phyloP scores from a whole-genome alignment of 2,113 vertebrate genomes.

The Turnix velox region DNA sequence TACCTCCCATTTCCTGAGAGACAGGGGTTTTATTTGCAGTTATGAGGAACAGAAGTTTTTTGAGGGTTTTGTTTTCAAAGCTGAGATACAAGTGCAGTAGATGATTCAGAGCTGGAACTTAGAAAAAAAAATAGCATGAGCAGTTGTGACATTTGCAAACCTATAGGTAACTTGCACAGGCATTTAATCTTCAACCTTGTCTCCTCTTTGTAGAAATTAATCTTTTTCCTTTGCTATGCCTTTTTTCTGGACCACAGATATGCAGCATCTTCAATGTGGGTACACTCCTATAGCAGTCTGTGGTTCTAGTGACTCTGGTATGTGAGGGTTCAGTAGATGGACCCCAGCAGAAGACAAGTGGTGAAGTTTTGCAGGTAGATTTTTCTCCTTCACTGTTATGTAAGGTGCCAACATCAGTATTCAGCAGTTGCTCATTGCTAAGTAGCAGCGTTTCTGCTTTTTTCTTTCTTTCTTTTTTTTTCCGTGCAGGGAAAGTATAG shows the following conservation, averaged over 20 bases:
- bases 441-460: neutral
- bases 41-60: neutral
- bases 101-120: neutral
- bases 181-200: neutral
- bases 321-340: neutral
- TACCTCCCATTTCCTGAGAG: neutral
- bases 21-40: neutral
- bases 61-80: neutral
- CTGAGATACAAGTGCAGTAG: neutral
- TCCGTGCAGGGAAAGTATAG: neutral
- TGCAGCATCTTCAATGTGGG: neutral
- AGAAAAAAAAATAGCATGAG: neutral
- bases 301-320: neutral
- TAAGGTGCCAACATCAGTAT: constrained; percentile 1
- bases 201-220: neutral
- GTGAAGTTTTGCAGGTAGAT: neutral
- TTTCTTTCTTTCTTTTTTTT: neutral
- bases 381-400: neutral
- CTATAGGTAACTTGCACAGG: neutral
- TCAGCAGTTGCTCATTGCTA: neutral
- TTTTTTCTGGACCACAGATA: neutral
- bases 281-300: neutral
- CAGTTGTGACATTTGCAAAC: neutral
- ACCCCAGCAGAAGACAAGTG: neutral
- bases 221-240: neutral